These are phyloP conservation scores for Clivina fossor DNA, from an alignment of 2,888 invertebrate species.

Conservation along the genomic window DNA sequence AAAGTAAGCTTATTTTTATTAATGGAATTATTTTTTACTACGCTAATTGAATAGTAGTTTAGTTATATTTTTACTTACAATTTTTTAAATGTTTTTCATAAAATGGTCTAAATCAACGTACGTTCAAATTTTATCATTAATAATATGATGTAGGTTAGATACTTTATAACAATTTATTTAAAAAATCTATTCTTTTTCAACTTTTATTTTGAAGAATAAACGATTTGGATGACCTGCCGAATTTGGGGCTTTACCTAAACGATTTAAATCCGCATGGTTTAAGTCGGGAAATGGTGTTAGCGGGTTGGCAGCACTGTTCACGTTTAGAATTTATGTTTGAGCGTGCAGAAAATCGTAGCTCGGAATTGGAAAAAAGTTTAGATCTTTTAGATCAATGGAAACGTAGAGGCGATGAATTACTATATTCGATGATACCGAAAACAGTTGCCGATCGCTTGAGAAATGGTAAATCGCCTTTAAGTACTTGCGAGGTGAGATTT, in stretches of 20 bases:
- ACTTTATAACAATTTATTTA: too few relatives aligned
- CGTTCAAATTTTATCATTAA: too few relatives aligned
- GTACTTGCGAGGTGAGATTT: conserved; percentile 71
- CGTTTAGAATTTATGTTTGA: conserved; percentile 80
- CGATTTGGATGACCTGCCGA: conserved; percentile 78
- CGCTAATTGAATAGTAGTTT: too few relatives aligned
- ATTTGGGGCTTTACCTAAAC: conserved; percentile 76
- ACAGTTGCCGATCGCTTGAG: conserved; percentile 80
- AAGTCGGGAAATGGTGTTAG: conserved; percentile 78
- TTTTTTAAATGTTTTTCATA: too few relatives aligned
- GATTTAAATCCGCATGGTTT: conserved; percentile 85
- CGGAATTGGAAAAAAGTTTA: conserved; percentile 76
- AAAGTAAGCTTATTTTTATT: too few relatives aligned
- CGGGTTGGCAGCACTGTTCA: conserved; percentile 84
- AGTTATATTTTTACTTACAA: not conserved
- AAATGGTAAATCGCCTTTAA: conserved; percentile 72
- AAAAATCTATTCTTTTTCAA: not conserved
- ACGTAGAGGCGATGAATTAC: conserved; percentile 77
- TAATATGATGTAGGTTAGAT: too few relatives aligned
- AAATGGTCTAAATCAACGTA: too few relatives aligned
- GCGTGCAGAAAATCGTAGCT: conserved; percentile 76
- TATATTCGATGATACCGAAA: conserved; percentile 91
- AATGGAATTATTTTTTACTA: too few relatives aligned
- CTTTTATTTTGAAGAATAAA: conserved; percentile 64
- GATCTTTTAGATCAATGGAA: conserved; percentile 82